phyloP scores from a whole-genome alignment of 2,797 vertebrate species.

The Limnodromus scolopaceus region DNA sequence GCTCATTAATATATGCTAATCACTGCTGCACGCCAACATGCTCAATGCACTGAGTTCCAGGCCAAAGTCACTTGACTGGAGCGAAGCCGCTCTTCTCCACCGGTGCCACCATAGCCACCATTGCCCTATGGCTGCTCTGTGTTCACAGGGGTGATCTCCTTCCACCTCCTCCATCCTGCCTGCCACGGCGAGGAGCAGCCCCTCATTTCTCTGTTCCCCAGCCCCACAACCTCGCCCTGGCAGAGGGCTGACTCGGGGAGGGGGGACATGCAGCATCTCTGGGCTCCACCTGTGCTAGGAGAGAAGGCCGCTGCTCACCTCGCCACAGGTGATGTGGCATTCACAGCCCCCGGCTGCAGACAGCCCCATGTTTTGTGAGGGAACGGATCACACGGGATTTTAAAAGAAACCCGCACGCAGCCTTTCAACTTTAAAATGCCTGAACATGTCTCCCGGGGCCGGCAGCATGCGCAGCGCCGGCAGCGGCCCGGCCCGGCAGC shows the following conservation, averaged over 20 bases:
- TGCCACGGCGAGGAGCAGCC: not conserved
- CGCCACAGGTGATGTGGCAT: fast-evolving
- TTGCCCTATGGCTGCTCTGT: not conserved
- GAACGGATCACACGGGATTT: not conserved
- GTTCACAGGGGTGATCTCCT: fast-evolving
- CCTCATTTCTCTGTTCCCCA: not conserved
- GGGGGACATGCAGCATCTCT: fast-evolving
- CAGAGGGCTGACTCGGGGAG: not conserved
- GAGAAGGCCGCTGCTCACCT: not conserved
- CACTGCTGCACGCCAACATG: not conserved
- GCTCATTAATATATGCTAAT: slow-evolving; percentile 49
- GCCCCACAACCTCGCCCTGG: not conserved
- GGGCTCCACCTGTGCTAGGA: fast-evolving
- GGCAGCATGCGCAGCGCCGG: not conserved
- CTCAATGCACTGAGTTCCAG: not conserved
- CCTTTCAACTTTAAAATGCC: not conserved
- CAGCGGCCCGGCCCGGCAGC: not conserved
- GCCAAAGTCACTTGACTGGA: not conserved
- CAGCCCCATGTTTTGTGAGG: not conserved
- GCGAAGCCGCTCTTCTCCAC: not conserved
- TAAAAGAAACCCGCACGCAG: not conserved
- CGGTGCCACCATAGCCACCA: not conserved
- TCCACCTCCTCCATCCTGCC: not conserved
- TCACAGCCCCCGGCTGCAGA: not conserved
- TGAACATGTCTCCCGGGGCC: fast-evolving